Conservation (phyloP, 2,113 vertebrate genomes). For the Meriones unguiculatus region DNA sequence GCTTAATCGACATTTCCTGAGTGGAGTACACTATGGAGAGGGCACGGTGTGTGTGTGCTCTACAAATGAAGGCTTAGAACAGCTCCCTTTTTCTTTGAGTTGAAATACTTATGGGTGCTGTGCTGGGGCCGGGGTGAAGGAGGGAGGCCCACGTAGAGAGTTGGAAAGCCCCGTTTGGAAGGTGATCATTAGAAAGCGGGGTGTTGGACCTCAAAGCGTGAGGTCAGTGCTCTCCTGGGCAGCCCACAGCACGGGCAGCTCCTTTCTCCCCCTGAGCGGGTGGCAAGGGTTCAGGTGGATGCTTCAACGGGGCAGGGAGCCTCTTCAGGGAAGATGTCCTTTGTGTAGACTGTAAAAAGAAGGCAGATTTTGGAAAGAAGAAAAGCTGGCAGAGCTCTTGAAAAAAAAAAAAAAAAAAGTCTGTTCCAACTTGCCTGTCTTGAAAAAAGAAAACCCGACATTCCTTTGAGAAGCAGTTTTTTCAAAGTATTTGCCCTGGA, state of each 20-base stretch:
- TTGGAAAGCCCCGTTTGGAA: background rate
- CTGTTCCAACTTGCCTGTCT: slow-evolving; percentile 79
- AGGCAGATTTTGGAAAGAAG: slow-evolving; percentile 69
- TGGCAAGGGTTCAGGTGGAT: background rate
- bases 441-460: slow-evolving; percentile 65
- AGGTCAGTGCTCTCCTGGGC: background rate
- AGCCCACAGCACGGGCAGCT: background rate
- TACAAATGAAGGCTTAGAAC: slow-evolving; percentile 8
- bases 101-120: background rate
- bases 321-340: slow-evolving; percentile 26
- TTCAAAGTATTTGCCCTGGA: slow-evolving; percentile 77
- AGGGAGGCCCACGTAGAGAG: background rate
- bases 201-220: background rate
- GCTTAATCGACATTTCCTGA: background rate
- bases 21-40: background rate
- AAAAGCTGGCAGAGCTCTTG: slow-evolving; percentile 53
- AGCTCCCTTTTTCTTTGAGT: background rate
- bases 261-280: background rate
- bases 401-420: slow-evolving; percentile 21
- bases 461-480: slow-evolving; percentile 60
- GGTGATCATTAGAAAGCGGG: slow-evolving; percentile 46
- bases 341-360: slow-evolving; percentile 49
- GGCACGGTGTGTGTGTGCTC: background rate
- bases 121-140: background rate
- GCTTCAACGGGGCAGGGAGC: background rate